Percentiles rank a stretch among this genome's conserved stretches.
Conservation (phyloP, 2,797 vertebrate species). For the Clarias laeviceps region DNA sequence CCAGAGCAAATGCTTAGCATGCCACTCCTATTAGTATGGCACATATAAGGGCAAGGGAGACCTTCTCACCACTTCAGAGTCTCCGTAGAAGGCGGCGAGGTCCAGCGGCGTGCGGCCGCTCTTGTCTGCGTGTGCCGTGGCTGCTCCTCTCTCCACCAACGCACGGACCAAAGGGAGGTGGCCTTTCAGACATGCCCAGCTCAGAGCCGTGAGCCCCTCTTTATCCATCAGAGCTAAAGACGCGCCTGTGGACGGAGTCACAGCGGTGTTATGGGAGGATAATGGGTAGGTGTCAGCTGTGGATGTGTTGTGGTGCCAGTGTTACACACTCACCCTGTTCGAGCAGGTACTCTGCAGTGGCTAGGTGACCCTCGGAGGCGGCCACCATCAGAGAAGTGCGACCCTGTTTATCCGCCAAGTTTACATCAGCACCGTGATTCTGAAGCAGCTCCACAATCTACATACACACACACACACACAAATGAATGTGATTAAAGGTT, state of each 20-base stretch:
- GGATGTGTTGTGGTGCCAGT: not conserved
- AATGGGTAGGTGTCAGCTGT: not conserved
- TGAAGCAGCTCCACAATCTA: constrained; percentile 92
- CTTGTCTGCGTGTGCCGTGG: constrained; percentile 90
- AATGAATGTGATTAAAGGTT: not conserved
- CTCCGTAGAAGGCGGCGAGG: constrained; percentile 92
- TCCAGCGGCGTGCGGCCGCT: constrained; percentile 93
- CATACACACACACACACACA: constrained; percentile 7
- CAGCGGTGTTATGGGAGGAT: not conserved
- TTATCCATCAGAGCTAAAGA: constrained; percentile 90
- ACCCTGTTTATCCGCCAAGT: constrained; percentile 92
- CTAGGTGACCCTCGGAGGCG: constrained; percentile 90
- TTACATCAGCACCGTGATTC: constrained; percentile 87
- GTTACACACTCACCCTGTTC: constrained; percentile 80
- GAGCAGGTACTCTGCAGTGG: constrained; percentile 88
- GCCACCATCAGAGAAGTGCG: constrained; percentile 93
- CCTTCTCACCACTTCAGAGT: constrained; percentile 92
- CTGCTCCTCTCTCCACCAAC: constrained; percentile 87
- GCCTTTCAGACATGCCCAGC: constrained; percentile 97
- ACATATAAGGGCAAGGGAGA: not conserved
- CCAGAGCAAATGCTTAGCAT: not conserved
- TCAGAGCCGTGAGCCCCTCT: constrained; percentile 91
- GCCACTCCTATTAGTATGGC: not conserved
- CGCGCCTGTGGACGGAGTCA: constrained; percentile 76
- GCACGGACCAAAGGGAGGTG: constrained; percentile 86